Evolutionary conservation across 1,140 invertebrate genomes (phyloP).

Genomic region (Asobara japonica): DNA sequence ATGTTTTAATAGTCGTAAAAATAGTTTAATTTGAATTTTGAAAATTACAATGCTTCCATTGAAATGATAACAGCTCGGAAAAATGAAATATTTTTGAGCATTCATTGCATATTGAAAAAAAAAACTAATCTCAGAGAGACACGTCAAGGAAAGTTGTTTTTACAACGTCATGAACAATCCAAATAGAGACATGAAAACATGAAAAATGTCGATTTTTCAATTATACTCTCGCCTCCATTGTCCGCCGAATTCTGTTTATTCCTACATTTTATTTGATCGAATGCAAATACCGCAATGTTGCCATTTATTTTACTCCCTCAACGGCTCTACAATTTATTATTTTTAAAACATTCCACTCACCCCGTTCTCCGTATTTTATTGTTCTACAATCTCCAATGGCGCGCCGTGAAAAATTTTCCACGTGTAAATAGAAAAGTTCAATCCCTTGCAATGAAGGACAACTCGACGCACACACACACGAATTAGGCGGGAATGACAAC

Average conservation of each 20-base stretch:
- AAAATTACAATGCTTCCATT: too few species aligned
- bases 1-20: too few species aligned
- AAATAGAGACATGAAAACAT: background rate
- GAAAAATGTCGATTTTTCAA: background rate
- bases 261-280: background rate
- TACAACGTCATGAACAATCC: too few species aligned
- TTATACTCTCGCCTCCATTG: too few species aligned
- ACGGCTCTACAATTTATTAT: background rate
- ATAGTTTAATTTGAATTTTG: too few species aligned
- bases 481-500: background rate
- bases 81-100: too few species aligned
- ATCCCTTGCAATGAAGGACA: background rate
- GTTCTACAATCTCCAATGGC: background rate
- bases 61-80: too few species aligned
- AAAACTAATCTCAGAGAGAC: too few species aligned
- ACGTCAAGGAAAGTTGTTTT: too few species aligned
- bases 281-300: background rate
- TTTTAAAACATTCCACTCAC: background rate
- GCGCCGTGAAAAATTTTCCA: background rate
- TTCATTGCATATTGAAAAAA: too few species aligned
- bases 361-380: background rate
- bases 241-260: background rate
- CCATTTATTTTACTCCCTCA: background rate
- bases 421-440: background rate
- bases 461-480: background rate